Conservation (phyloP, 1,140 invertebrate genomes). For the Zaprionus davidi region DNA sequence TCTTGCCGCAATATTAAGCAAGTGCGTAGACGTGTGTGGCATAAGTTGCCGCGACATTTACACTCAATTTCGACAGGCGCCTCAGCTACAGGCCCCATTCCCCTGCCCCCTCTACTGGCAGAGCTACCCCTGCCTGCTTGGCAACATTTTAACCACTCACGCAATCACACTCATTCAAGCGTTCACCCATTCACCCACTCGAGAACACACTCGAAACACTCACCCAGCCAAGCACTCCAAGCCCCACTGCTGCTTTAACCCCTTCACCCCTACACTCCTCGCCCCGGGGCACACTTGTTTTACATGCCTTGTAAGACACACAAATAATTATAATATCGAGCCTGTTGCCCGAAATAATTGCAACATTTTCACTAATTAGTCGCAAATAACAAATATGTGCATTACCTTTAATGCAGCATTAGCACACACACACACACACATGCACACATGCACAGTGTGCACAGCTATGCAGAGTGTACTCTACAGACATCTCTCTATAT, state of each 20-base stretch:
- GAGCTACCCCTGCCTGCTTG: neutral
- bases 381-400: constrained; percentile 3
- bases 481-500: neutral
- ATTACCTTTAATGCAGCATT: neutral
- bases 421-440: too few species aligned
- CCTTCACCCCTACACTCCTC: neutral
- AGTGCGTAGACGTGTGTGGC: constrained; percentile 73
- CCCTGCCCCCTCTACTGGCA: neutral
- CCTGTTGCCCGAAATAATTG: constrained; percentile 12
- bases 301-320: constrained; percentile 36
- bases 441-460: neutral
- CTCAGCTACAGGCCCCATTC: neutral
- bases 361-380: constrained; percentile 60
- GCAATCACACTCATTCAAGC: constrained; percentile 22
- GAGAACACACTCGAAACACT: neutral
- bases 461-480: neutral
- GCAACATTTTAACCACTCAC: constrained; percentile 4
- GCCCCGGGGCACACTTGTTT: constrained; percentile 18
- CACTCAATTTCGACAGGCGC: constrained; percentile 55
- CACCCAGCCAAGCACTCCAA: neutral
- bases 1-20: constrained; percentile 74
- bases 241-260: neutral
- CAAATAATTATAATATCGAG: constrained; percentile 36
- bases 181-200: constrained; percentile 16
- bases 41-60: constrained; percentile 76